Evolutionary conservation across 2,797 vertebrate species (phyloP), one percentile per base, ranked within the genome.

Genomic region (Mus caroli): DNA sequence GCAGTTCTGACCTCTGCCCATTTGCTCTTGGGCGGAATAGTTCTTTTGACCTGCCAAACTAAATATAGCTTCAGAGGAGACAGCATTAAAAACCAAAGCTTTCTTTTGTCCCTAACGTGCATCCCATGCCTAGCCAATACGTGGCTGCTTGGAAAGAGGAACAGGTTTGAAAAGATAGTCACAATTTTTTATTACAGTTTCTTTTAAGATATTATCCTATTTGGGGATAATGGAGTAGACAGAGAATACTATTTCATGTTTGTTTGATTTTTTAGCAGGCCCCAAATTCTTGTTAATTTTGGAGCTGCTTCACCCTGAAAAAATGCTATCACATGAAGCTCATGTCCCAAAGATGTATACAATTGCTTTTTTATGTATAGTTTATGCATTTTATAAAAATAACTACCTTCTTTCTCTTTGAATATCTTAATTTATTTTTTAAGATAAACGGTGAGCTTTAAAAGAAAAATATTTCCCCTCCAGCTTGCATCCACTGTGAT

Each of bases 221-320:
- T 87, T 92, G 10, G n/a, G 40, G 12, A n/a, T 6, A 43, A 19
- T 40, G 43, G 43, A 22, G 9, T 50, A 88, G 60, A 77, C 75
- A 92, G 71, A 86, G 62, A 90, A 90, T 40, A 34, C 26, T 75
- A 28, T 19, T 62, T 95, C 17, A 22, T 79, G 50, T 86, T 88
- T 90, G 10, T 56, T 88, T 96, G 79, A 24, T 88, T 50, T 94
- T 88, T 91, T 86, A 93, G 31, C 24, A 92, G 78, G 80, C 40
- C 37, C 64, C 50, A 86, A 92, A 91, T 31, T 94, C 64, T 82
- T 84, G 5, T 89, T 94, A 93, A 89, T 56, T 92, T 93, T 93
- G 17, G 2, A 28, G 5, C 28, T 85, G 8, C 14, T 79, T 83
- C 83, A 90, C 26, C 15, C 40, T 88, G 54, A 19, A 69, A 85